Evolutionary conservation across 2,888 invertebrate genomes (phyloP), one percentile per base, ranked within the genome.

Genomic region (Microctonus brassicae): DNA sequence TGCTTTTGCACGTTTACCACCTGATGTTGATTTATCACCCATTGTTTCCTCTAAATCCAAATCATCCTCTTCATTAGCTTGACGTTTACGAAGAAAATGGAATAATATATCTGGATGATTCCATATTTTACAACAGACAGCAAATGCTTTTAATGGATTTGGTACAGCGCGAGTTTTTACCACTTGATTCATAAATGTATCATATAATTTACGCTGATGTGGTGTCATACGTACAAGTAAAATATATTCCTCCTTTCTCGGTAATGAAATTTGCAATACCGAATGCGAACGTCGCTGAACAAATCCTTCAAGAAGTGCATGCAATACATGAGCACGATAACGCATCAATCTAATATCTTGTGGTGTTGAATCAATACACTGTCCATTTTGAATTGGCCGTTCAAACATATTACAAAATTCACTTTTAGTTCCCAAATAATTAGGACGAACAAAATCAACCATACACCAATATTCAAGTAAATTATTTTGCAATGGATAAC

Each of bases 351-450:
- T 91, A 73, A 96, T 94, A 86, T 99, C 99, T 79, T 95, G 93
- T 0, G 96, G 95, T 0, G 98, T 99, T 20, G 97, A 97, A 88
- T 99, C 99, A 42, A 96, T 94, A 88, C 98, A 99, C 88, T 98
- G 98, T 0, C 99, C 99, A 87, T 99, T 99, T 88, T 96, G 97
- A 80, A 99, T 99, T 0, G 99, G 99, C 13, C 98, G 90, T 86
- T 99, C 99, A 86, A 99, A 99, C 97, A 98, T 98, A 86, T 98
- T 98, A 83, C 95, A 94, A 87, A 99, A 99, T 88, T 99, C 98
- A 0, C 97, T 96, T 87, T 97, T 97, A 24, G 96, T 96, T 72
- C 99, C 99, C 47, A 99, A 91, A 88, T 97, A 99, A 89, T 97
- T 98, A 0, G 99, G 99, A 24, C 99, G 91, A 0, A 99, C 98